Conservation (phyloP, 2,888 invertebrate genomes). For the Augochlorella aurata region DNA sequence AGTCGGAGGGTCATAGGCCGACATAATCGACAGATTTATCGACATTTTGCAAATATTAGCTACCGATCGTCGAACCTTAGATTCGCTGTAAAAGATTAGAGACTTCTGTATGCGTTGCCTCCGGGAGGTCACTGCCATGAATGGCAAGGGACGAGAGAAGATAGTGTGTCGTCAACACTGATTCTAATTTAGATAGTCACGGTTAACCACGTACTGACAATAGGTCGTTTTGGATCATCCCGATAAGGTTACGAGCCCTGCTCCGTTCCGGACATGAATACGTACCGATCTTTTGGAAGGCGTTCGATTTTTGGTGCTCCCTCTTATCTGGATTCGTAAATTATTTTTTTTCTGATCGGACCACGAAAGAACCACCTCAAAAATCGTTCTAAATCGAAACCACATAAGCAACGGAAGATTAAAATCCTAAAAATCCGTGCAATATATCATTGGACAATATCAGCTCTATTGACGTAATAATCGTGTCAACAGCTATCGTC, state of each 20-base stretch:
- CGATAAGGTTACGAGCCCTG: constrained; percentile 62
- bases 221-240: constrained; percentile 72
- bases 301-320: constrained; percentile 24
- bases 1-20: no score
- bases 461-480: not conserved
- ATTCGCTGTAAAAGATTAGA: constrained; percentile 31
- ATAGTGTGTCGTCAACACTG: constrained; percentile 68
- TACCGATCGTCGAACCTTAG: not conserved
- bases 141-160: constrained; percentile 44
- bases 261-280: constrained; percentile 44
- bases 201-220: constrained; percentile 76
- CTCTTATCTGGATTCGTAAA: not conserved
- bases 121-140: constrained; percentile 39
- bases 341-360: not conserved
- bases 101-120: constrained; percentile 2
- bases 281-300: constrained; percentile 30
- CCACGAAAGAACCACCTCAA: not conserved
- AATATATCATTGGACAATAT: no score
- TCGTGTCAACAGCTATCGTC: not conserved
- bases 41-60: not conserved
- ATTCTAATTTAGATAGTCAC: constrained; percentile 79
- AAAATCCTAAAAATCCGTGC: not conserved
- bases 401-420: not conserved
- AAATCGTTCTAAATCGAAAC: not conserved
- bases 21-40: not conserved